Conservation (phyloP, 2,888 invertebrate species). For the Phyto melanocephala region DNA sequence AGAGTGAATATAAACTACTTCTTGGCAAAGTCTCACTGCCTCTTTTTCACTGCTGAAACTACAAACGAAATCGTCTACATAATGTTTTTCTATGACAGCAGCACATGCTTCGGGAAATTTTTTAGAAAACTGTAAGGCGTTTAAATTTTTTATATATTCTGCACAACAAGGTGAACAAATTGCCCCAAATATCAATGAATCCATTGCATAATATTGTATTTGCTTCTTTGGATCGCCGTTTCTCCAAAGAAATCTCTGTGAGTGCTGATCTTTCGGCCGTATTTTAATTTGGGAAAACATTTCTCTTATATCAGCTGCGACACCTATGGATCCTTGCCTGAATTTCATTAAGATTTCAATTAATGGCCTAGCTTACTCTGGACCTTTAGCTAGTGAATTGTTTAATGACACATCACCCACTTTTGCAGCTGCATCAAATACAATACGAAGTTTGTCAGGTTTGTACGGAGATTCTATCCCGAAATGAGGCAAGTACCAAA, state of each 20-base stretch:
- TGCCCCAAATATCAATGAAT: slow-evolving; percentile 57
- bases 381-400: not conserved
- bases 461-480: slow-evolving; percentile 63
- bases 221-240: not conserved
- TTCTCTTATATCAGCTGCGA: not conserved
- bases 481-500: slow-evolving; percentile 64
- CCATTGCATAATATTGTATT: slow-evolving; percentile 20
- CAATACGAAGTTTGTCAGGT: slow-evolving; percentile 49
- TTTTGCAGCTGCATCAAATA: slow-evolving; percentile 54
- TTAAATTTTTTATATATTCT: slow-evolving; percentile 69
- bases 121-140: slow-evolving; percentile 45
- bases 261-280: not conserved
- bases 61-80: not conserved
- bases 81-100: not conserved
- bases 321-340: not conserved
- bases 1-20: not conserved
- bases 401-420: not conserved
- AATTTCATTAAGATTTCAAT: not conserved
- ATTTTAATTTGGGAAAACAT: not conserved
- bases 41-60: not conserved
- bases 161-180: slow-evolving; percentile 68
- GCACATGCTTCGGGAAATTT: not conserved
- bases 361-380: not conserved
- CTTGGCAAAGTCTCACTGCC: not conserved
- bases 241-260: not conserved